Percentiles rank a stretch among this genome's conserved stretches.
These are phyloP conservation scores for Zeugodacus cucurbitae DNA, from an alignment of 1,140 invertebrate species.

Conservation along the genomic window DNA sequence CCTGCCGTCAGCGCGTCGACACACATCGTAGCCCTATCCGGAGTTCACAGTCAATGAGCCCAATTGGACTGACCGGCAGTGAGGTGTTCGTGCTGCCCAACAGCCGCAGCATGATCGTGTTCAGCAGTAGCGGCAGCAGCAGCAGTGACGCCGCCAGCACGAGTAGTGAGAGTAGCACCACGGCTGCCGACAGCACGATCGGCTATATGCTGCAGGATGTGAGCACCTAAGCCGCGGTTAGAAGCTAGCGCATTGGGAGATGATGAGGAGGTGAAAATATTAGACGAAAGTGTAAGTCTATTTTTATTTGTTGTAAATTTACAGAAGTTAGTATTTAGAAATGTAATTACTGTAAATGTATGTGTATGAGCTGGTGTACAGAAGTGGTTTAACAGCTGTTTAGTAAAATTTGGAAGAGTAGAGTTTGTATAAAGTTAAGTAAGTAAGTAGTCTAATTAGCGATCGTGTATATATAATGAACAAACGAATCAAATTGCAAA, in stretches of 20 bases:
- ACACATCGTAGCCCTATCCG: conserved; percentile 61
- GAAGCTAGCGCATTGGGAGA: too few species aligned
- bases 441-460: conserved; percentile 47
- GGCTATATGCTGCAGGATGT: conserved; percentile 52
- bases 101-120: conserved; percentile 62
- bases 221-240: conserved; percentile 49
- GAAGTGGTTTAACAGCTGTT: neutral
- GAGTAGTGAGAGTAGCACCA: conserved; percentile 43
- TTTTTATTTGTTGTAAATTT: neutral
- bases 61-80: conserved; percentile 52
- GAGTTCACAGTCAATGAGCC: conserved; percentile 62
- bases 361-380: neutral
- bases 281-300: neutral
- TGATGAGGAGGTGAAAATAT: neutral
- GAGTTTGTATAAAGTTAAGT: neutral
- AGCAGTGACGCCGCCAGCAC: conserved; percentile 1
- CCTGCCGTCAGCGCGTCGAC: conserved; percentile 50
- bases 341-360: neutral
- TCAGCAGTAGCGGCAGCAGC: conserved; percentile 50
- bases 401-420: neutral
- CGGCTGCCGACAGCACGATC: neutral
- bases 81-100: conserved; percentile 60
- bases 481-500: conserved; percentile 23
- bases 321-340: too few species aligned
- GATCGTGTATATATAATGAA: conserved; percentile 43